A percentile compares a stretch with the other conserved stretches of the same genome.
Evolutionary conservation across 1,140 invertebrate species (phyloP).

Genomic region (Epicauta chinensis): DNA sequence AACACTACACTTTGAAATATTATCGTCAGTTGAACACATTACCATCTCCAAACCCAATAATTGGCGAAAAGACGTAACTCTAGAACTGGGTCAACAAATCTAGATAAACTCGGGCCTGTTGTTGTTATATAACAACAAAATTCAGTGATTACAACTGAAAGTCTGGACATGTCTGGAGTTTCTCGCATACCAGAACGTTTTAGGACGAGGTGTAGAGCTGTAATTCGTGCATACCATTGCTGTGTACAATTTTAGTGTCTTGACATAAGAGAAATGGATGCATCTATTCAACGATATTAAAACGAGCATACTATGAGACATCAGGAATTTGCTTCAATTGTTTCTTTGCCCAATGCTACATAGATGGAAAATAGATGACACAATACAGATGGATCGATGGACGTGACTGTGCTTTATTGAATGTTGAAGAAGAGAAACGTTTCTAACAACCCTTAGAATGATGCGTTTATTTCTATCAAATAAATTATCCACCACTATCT

Average conservation of each 20-base stretch:
- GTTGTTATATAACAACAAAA: slow-evolving; percentile 28
- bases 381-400: not conserved
- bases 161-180: slow-evolving; percentile 35
- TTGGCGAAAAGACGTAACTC: too few species aligned
- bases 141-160: slow-evolving; percentile 34
- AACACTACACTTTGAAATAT: slow-evolving; percentile 20
- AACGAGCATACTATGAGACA: slow-evolving; percentile 27
- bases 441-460: too few species aligned
- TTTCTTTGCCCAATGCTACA: slow-evolving; percentile 17
- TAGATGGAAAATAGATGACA: too few species aligned
- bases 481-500: too few species aligned
- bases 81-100: not conserved
- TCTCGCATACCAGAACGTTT: slow-evolving; percentile 26
- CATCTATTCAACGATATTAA: slow-evolving; percentile 37
- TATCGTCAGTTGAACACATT: slow-evolving; percentile 1
- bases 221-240: slow-evolving; percentile 28
- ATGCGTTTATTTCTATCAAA: too few species aligned
- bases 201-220: slow-evolving; percentile 20
- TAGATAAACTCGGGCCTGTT: too few species aligned
- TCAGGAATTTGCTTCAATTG: slow-evolving; percentile 30
- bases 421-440: not conserved
- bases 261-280: slow-evolving; percentile 37
- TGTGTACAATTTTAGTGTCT: slow-evolving; percentile 18
- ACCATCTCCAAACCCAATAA: too few species aligned
- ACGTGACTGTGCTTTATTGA: not conserved